A percentile compares a stretch with the other conserved stretches of the same genome.
These are phyloP conservation scores for Plebejus argus DNA, from an alignment of 2,888 invertebrate species.

Conservation along the genomic window DNA sequence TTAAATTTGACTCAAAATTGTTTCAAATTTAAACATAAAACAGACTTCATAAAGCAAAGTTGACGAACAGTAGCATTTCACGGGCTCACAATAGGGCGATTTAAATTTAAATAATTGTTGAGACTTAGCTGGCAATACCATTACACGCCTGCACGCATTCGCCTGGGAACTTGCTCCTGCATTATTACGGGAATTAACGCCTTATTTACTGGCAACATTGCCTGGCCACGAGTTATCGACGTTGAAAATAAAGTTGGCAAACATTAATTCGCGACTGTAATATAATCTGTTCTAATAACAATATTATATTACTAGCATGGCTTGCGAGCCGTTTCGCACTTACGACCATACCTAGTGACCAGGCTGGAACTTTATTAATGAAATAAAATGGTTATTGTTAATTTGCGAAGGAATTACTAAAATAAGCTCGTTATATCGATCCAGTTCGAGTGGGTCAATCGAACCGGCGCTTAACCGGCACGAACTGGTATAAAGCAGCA, in stretches of 20 bases:
- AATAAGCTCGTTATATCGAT: slow-evolving; percentile 24
- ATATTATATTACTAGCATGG: neutral
- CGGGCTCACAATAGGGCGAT: slow-evolving; percentile 42
- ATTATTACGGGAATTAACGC: slow-evolving; percentile 7
- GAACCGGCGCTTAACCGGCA: slow-evolving; percentile 9
- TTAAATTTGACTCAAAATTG: neutral
- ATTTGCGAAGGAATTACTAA: neutral
- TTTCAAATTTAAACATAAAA: neutral
- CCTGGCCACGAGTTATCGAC: slow-evolving; percentile 1
- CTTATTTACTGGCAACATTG: neutral
- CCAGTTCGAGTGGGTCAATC: slow-evolving; percentile 11
- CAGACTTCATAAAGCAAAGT: slow-evolving; percentile 4
- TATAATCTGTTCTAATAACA: neutral
- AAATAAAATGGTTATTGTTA: neutral
- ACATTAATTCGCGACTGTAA: neutral
- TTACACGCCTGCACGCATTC: slow-evolving; percentile 42
- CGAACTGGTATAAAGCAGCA: slow-evolving; percentile 6
- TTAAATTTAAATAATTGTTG: slow-evolving; percentile 45
- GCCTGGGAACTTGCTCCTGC: slow-evolving; percentile 32
- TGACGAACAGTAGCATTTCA: slow-evolving; percentile 26
- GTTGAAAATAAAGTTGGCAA: neutral
- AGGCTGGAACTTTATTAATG: neutral
- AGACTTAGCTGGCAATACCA: slow-evolving; percentile 40
- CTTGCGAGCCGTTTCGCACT: neutral
- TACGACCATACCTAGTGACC: neutral